Conservation (phyloP, 1,140 invertebrate genomes). For the Pemphigus obesinymphae region DNA sequence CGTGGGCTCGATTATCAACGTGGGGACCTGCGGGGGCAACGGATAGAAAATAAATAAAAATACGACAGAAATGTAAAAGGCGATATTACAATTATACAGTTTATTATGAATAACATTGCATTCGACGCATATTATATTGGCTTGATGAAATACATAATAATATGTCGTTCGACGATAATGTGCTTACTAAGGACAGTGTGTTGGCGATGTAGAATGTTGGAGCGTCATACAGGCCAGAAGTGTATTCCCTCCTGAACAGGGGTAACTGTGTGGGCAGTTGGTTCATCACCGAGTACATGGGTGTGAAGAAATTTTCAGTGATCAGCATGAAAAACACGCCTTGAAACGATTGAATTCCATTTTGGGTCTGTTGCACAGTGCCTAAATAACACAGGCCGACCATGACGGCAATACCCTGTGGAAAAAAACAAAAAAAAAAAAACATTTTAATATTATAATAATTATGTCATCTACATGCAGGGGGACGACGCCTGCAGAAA, state of each 20-base stretch:
- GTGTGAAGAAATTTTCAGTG: slow-evolving; percentile 78
- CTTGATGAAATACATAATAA: neutral
- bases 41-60: neutral
- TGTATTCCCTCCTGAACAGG: slow-evolving; percentile 70
- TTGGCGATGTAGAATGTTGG: slow-evolving; percentile 70
- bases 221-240: slow-evolving; percentile 68
- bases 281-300: slow-evolving; percentile 77
- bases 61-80: no score
- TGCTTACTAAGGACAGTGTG: slow-evolving; percentile 68
- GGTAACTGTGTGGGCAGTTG: slow-evolving; percentile 74
- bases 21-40: slow-evolving; percentile 61
- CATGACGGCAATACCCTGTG: slow-evolving; percentile 65
- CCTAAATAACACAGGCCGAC: slow-evolving; percentile 74
- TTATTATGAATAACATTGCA: neutral
- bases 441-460: no score
- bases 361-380: slow-evolving; percentile 63
- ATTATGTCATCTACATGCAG: no score
- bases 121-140: neutral
- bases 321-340: slow-evolving; percentile 78
- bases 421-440: no score
- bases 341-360: slow-evolving; percentile 75
- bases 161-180: neutral
- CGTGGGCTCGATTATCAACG: slow-evolving; percentile 69
- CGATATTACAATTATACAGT: neutral
- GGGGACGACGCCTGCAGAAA: no score